phyloP scores from a whole-genome alignment of 2,888 invertebrate species.

The Thelaira solivaga region DNA sequence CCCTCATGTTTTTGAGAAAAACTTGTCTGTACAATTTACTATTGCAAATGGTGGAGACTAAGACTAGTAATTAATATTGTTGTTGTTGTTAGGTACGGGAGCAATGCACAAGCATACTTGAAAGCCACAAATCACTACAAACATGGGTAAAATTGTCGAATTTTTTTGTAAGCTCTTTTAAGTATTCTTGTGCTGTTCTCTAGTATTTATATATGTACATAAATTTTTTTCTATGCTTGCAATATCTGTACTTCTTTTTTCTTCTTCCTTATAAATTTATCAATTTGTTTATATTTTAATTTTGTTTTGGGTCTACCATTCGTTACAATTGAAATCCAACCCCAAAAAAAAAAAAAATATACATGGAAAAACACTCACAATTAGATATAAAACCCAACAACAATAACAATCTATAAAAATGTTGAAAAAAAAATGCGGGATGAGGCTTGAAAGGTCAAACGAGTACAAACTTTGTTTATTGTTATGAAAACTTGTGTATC shows the following conservation, averaged over 20 bases:
- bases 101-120: no score
- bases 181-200: no score
- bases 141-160: no score
- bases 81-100: no score
- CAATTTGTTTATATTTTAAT: slow-evolving; percentile 33
- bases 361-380: no score
- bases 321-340: slow-evolving; percentile 42
- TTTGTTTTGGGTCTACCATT: slow-evolving; percentile 50
- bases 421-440: slow-evolving; percentile 45
- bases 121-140: no score
- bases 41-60: no score
- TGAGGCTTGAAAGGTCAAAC: slow-evolving; percentile 59
- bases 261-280: not conserved
- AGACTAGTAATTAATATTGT: no score
- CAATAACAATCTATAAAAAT: not conserved
- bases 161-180: no score
- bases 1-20: no score
- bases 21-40: no score
- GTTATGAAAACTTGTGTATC: slow-evolving; percentile 63
- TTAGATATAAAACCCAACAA: not conserved
- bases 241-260: slow-evolving; percentile 27
- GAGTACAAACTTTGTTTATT: slow-evolving; percentile 58
- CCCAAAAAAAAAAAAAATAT: slow-evolving; percentile 27
- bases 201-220: no score
- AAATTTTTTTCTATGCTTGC: not conserved